Percentiles rank a stretch among this genome's conserved stretches.
phyloP scores from a whole-genome alignment of 2,113 vertebrate species.

The Leucopsar rothschildi region DNA sequence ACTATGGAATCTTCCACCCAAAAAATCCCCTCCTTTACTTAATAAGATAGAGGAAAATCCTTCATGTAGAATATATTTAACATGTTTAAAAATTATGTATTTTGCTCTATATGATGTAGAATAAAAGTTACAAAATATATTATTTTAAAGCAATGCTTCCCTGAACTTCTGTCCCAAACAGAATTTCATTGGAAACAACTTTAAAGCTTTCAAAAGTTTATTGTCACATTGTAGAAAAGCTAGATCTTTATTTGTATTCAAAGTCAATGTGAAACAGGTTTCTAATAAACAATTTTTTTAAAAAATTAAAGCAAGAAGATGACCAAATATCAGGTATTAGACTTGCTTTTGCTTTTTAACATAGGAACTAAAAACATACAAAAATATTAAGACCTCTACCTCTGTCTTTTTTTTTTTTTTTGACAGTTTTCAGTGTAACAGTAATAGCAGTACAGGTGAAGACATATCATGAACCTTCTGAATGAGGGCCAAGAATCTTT shows the following conservation, averaged over 20 bases:
- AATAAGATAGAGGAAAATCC: conserved; percentile 67
- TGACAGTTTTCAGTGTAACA: background rate
- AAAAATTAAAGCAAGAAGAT: background rate
- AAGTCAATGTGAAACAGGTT: background rate
- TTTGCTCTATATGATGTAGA: background rate
- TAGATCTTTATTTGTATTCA: background rate
- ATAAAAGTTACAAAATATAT: background rate
- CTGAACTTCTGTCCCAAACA: background rate
- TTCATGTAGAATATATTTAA: conserved; percentile 38
- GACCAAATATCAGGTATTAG: background rate
- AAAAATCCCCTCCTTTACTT: conserved; percentile 65
- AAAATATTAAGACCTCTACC: background rate
- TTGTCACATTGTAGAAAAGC: background rate
- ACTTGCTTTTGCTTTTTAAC: background rate
- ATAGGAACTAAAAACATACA: background rate
- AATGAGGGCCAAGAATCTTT: background rate
- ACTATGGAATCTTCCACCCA: conserved; percentile 70
- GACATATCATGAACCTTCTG: background rate
- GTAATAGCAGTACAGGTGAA: background rate
- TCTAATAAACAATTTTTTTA: background rate
- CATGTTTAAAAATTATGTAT: background rate
- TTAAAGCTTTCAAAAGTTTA: background rate
- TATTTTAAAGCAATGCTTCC: background rate
- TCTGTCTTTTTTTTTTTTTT: background rate
- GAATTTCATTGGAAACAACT: background rate